Percentiles rank a stretch among this genome's conserved stretches.
Evolutionary conservation across 2,888 invertebrate genomes (phyloP).

Genomic region (Marronus borbonicus): DNA sequence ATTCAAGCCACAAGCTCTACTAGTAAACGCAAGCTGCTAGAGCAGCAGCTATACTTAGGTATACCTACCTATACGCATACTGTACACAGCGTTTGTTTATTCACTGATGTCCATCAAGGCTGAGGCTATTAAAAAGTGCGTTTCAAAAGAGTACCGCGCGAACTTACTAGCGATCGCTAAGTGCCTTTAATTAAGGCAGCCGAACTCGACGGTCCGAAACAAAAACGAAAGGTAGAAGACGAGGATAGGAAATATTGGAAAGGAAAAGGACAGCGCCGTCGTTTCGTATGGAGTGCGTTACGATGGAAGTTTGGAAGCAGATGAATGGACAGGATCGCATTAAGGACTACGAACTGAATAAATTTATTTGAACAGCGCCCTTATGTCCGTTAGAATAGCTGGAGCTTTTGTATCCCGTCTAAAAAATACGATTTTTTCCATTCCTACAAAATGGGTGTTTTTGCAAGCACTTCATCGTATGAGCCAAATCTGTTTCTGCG

Average conservation of each 20-base stretch:
- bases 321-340: conserved; percentile 5
- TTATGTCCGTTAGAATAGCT: too few relatives aligned
- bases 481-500: too few relatives aligned
- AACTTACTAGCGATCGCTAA: conserved; percentile 34
- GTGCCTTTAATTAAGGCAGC: conserved; percentile 40
- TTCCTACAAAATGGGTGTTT: too few relatives aligned
- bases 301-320: background rate
- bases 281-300: background rate
- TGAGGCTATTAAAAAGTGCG: conserved; percentile 20
- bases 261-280: background rate
- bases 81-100: conserved; percentile 29
- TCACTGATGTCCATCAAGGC: conserved; percentile 35
- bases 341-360: background rate
- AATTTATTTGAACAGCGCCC: too few relatives aligned
- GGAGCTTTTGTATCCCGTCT: too few relatives aligned
- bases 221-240: background rate
- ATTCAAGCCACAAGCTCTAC: too few relatives aligned
- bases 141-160: conserved; percentile 33
- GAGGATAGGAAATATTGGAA: background rate
- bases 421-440: too few relatives aligned
- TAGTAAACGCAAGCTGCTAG: background rate
- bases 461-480: too few relatives aligned
- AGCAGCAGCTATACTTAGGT: background rate
- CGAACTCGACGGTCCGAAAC: conserved; percentile 1
- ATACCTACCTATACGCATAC: background rate